Percentiles rank a stretch among this genome's conserved stretches.
These are phyloP conservation scores for Harpalus rufipes DNA, from an alignment of 2,888 invertebrate species.

Conservation along the genomic window DNA sequence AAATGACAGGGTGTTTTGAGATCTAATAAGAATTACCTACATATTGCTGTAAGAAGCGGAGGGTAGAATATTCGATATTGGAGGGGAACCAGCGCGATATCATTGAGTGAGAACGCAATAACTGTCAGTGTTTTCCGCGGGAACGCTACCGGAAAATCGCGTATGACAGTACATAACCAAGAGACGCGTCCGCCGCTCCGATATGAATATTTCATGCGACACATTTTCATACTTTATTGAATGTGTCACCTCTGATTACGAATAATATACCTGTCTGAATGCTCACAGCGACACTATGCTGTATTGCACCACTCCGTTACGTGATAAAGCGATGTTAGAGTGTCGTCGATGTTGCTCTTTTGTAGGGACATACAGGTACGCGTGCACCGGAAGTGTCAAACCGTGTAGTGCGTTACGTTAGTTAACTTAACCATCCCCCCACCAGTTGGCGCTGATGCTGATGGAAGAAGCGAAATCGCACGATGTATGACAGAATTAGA, in stretches of 20 bases:
- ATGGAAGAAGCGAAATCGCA: background rate
- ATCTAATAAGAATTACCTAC: conserved; percentile 54
- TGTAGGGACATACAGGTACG: conserved; percentile 49
- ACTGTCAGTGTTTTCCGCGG: conserved; percentile 74
- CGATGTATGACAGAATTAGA: conserved; percentile 32
- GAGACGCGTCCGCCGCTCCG: conserved; percentile 72
- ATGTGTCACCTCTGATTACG: conserved; percentile 78
- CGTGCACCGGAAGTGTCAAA: conserved; percentile 59
- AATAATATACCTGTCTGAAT: conserved; percentile 76
- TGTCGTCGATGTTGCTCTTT: conserved; percentile 52
- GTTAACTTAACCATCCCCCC: conserved; percentile 4
- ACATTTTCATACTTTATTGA: conserved; percentile 79
- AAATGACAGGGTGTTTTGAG: conserved; percentile 49
- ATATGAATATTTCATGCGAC: conserved; percentile 79
- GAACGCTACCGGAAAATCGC: conserved; percentile 75
- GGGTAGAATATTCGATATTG: conserved; percentile 44
- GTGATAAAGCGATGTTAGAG: conserved; percentile 57
- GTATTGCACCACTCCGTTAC: conserved; percentile 27
- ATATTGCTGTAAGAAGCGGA: conserved; percentile 38
- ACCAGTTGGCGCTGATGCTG: background rate
- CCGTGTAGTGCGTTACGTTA: conserved; percentile 44
- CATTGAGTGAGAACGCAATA: conserved; percentile 76
- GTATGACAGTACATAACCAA: conserved; percentile 77
- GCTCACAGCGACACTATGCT: background rate
- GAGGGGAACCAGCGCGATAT: conserved; percentile 67